Conservation (phyloP, 2,113 vertebrate species). For the Cathartes aura region DNA sequence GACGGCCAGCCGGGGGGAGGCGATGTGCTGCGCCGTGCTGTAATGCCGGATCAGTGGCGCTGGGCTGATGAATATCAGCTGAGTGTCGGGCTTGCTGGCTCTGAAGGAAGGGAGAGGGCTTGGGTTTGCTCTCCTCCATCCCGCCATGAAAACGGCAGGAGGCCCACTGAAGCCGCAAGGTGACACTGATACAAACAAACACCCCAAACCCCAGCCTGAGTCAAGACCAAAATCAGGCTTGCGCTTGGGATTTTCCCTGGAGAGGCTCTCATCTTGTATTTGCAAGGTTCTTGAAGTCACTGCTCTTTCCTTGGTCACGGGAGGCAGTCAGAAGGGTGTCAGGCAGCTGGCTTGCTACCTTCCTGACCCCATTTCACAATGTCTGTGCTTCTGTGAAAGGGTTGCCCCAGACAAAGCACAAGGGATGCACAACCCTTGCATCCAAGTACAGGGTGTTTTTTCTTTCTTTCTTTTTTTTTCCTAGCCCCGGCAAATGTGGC, state of each 20-base stretch:
- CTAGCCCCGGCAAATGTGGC: not conserved
- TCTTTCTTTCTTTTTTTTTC: not conserved
- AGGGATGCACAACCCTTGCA: constrained; percentile 26
- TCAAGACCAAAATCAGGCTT: not conserved
- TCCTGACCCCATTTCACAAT: constrained; percentile 64
- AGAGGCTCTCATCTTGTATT: not conserved
- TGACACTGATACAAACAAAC: not conserved
- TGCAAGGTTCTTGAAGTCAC: not conserved
- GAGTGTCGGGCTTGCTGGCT: accelerated
- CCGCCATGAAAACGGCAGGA: not conserved
- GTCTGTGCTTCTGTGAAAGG: constrained; percentile 60
- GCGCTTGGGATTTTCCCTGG: not conserved
- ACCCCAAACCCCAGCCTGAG: not conserved
- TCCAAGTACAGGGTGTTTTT: constrained; percentile 29
- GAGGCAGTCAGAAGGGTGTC: not conserved
- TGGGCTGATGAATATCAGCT: not conserved
- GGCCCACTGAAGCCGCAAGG: not conserved
- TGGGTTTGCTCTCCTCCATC: not conserved
- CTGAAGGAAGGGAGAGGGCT: not conserved
- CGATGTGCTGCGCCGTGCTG: accelerated
- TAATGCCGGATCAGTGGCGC: not conserved
- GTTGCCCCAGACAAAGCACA: constrained; percentile 57
- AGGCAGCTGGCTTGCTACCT: constrained; percentile 69
- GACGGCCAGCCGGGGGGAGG: not conserved
- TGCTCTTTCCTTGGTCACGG: not conserved